Evolutionary conservation across 2,113 vertebrate genomes (phyloP).

Genomic region (Syngnathus typhle): DNA sequence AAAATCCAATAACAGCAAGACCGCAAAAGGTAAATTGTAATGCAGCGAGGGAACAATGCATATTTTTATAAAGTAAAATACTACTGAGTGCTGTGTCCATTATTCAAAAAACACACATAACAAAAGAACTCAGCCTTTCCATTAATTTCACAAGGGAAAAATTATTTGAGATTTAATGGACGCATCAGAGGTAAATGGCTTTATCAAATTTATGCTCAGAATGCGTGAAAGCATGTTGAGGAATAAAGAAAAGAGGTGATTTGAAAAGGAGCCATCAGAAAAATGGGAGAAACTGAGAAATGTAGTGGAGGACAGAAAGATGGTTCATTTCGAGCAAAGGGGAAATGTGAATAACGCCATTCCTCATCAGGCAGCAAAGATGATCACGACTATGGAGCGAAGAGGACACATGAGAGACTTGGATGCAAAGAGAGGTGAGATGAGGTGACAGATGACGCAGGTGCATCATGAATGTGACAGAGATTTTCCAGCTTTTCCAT

Average conservation of each 20-base stretch:
- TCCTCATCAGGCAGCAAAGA: constrained; percentile 6
- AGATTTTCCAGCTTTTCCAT: constrained; percentile 22
- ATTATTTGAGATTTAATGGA: too few species aligned
- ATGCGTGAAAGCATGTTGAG: constrained; percentile 17
- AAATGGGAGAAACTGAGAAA: constrained; percentile 6
- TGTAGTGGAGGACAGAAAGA: constrained; percentile 3
- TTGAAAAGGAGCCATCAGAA: constrained; percentile 13
- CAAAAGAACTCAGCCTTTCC: too few species aligned
- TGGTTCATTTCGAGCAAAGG: constrained; percentile 14
- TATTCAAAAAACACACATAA: too few species aligned
- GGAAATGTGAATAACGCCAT: constrained; percentile 6
- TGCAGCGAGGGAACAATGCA: too few species aligned
- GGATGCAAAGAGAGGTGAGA: background rate
- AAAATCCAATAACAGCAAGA: too few species aligned
- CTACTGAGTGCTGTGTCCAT: too few species aligned
- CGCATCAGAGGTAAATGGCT: too few species aligned
- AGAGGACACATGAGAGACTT: constrained; percentile 5
- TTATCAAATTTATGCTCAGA: constrained; percentile 39
- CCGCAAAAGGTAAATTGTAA: too few species aligned
- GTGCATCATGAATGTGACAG: constrained; percentile 12
- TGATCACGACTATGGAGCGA: background rate
- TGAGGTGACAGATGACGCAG: constrained; percentile 12
- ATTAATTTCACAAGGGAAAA: constrained; percentile 4
- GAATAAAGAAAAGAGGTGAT: constrained; percentile 19
- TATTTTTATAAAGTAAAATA: too few species aligned